phyloP scores from a whole-genome alignment of 2,797 vertebrate species.

The Galaxias olidus region DNA sequence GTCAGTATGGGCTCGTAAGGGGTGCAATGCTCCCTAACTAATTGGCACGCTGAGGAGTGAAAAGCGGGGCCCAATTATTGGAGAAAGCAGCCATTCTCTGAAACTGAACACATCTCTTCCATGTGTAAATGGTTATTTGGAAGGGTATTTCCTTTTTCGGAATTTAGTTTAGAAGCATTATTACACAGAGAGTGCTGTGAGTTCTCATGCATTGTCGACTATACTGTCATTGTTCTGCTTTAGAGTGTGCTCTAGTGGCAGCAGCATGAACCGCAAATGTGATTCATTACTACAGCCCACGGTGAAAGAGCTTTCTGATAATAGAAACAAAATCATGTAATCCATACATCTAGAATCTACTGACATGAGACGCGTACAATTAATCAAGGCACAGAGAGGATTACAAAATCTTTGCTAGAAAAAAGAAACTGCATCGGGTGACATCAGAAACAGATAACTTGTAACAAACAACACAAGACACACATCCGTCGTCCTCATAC shows the following conservation, averaged over 20 bases:
- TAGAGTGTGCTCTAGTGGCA: slow-evolving; percentile 82
- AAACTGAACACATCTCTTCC: slow-evolving; percentile 52
- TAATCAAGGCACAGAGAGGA: too few species aligned
- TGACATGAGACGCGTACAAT: too few species aligned
- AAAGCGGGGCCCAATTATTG: slow-evolving; percentile 62
- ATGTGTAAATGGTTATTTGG: slow-evolving; percentile 57
- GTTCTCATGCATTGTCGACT: background rate
- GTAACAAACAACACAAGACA: too few species aligned
- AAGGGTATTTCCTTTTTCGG: slow-evolving; percentile 38
- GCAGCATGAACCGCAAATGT: slow-evolving; percentile 61
- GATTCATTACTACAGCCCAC: too few species aligned
- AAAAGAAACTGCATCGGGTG: too few species aligned
- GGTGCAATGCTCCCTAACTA: slow-evolving; percentile 46
- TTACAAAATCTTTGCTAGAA: too few species aligned
- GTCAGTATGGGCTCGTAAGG: slow-evolving; percentile 33
- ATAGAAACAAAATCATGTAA: too few species aligned
- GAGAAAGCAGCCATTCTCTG: slow-evolving; percentile 37
- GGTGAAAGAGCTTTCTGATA: too few species aligned
- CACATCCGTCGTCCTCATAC: too few species aligned
- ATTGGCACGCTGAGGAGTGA: slow-evolving; percentile 42
- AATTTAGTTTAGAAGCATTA: slow-evolving; percentile 38
- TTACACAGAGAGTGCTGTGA: slow-evolving; percentile 31
- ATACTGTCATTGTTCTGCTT: slow-evolving; percentile 67
- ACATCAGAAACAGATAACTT: too few species aligned
- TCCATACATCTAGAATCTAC: too few species aligned